phyloP scores from a whole-genome alignment of 2,113 vertebrate species.

The Cavia porcellus region DNA sequence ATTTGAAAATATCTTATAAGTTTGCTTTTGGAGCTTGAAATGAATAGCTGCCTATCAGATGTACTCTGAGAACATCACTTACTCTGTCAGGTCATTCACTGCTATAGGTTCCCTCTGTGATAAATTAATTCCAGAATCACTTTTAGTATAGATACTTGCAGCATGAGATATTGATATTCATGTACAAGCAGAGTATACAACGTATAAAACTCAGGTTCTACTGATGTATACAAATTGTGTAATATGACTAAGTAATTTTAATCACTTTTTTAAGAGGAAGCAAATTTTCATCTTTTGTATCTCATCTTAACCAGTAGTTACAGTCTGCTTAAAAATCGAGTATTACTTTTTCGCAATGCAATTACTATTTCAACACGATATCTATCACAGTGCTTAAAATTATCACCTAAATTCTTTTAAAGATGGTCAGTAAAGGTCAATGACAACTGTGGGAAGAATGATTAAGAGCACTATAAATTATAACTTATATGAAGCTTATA shows the following conservation, averaged over 20 bases:
- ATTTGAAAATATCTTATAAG: slow-evolving; percentile 22
- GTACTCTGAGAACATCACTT: background rate
- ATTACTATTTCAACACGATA: slow-evolving; percentile 6
- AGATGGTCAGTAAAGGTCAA: slow-evolving; percentile 44
- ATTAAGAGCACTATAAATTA: background rate
- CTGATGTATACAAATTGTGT: background rate
- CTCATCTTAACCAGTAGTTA: slow-evolving; percentile 44
- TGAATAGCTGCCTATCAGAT: background rate
- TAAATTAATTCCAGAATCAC: slow-evolving; percentile 60
- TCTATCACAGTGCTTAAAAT: slow-evolving; percentile 36
- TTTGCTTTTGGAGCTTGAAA: slow-evolving; percentile 42
- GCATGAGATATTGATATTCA: slow-evolving; percentile 5
- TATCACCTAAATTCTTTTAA: background rate
- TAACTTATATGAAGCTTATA: slow-evolving; percentile 51
- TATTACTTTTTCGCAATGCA: slow-evolving; percentile 28
- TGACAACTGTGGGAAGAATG: slow-evolving; percentile 29
- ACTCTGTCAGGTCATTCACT: background rate
- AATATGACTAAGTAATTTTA: slow-evolving; percentile 42
- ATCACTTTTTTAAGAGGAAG: background rate
- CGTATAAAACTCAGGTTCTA: slow-evolving; percentile 34
- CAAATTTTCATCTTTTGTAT: slow-evolving; percentile 30
- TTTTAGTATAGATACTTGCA: slow-evolving; percentile 49
- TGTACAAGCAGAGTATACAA: background rate
- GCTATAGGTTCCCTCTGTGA: background rate
- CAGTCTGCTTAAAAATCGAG: slow-evolving; percentile 14